These are phyloP conservation scores for Nomada hirtipes DNA, from an alignment of 2,888 invertebrate species.

Conservation along the genomic window DNA sequence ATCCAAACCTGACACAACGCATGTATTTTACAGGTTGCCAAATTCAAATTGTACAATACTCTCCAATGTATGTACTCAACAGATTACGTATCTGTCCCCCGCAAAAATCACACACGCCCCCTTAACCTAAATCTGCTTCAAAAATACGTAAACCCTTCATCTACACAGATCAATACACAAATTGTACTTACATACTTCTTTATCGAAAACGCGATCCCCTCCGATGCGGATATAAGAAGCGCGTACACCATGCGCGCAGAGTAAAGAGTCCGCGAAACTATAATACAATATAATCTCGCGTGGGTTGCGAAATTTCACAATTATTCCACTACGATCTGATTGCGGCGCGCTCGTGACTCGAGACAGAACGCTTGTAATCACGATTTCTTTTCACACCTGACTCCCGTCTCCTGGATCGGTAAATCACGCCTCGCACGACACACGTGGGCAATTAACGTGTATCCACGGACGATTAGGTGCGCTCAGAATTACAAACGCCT, in stretches of 20 bases:
- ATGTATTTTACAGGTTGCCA: too few species aligned
- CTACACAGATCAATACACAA: too few species aligned
- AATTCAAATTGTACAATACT: too few species aligned
- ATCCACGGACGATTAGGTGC: conserved; percentile 73
- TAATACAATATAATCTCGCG: conserved; percentile 30
- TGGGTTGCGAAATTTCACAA: conserved; percentile 72
- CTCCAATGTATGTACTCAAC: too few species aligned
- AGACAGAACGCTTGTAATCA: conserved; percentile 33
- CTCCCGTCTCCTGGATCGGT: conserved; percentile 64
- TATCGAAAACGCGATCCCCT: background rate
- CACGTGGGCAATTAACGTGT: conserved; percentile 75
- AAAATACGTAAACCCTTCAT: background rate
- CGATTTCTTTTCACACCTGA: conserved; percentile 71
- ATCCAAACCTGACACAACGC: too few species aligned
- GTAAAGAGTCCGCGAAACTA: conserved; percentile 8
- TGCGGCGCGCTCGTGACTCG: conserved; percentile 35
- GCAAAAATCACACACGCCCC: background rate
- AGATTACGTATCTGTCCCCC: too few species aligned
- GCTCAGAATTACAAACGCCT: conserved; percentile 70
- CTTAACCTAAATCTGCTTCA: background rate
- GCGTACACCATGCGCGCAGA: conserved; percentile 33
- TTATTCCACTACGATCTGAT: conserved; percentile 61
- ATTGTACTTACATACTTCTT: background rate
- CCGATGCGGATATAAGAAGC: conserved; percentile 25
- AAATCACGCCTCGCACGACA: conserved; percentile 77